Evolutionary conservation across 1,140 invertebrate genomes (phyloP).

Genomic region (Tetramorium parvispinum): DNA sequence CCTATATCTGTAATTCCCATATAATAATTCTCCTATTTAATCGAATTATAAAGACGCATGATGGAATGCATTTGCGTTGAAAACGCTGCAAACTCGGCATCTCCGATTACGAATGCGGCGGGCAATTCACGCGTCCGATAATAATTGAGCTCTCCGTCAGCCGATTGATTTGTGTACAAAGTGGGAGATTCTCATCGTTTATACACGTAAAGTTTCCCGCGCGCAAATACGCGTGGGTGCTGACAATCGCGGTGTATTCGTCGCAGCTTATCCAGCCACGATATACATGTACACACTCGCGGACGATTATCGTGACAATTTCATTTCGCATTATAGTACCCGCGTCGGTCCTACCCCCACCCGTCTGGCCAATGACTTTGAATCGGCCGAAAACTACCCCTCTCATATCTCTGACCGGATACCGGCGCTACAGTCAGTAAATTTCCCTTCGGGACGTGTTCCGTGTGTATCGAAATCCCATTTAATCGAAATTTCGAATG

Average conservation of each 20-base stretch:
- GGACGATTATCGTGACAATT: conserved; percentile 80
- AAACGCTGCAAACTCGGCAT: neutral
- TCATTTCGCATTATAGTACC: conserved; percentile 75
- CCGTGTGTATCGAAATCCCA: conserved; percentile 79
- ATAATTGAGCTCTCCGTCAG: conserved; percentile 39
- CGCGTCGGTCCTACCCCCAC: neutral
- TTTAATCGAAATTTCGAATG: conserved; percentile 81
- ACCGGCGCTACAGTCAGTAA: conserved; percentile 69
- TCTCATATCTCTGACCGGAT: conserved; percentile 18
- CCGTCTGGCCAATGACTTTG: conserved; percentile 55
- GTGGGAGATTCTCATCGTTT: conserved; percentile 30
- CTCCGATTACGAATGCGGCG: neutral
- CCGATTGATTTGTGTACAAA: conserved; percentile 32
- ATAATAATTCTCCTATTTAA: neutral
- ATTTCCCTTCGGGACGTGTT: conserved; percentile 80
- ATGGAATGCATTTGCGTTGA: neutral
- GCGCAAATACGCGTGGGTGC: neutral
- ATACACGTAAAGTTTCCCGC: conserved; percentile 26
- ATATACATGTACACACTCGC: conserved; percentile 64
- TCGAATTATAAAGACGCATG: neutral
- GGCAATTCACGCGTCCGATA: conserved; percentile 7
- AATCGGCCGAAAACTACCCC: conserved; percentile 34
- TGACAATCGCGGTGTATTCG: conserved; percentile 53
- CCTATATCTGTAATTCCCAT: too few species aligned
- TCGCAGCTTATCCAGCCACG: conserved; percentile 70